Percentiles rank a stretch among this genome's conserved stretches.
Evolutionary conservation across 1,140 invertebrate species (phyloP).

Genomic region (Caenorhabditis remanei): DNA sequence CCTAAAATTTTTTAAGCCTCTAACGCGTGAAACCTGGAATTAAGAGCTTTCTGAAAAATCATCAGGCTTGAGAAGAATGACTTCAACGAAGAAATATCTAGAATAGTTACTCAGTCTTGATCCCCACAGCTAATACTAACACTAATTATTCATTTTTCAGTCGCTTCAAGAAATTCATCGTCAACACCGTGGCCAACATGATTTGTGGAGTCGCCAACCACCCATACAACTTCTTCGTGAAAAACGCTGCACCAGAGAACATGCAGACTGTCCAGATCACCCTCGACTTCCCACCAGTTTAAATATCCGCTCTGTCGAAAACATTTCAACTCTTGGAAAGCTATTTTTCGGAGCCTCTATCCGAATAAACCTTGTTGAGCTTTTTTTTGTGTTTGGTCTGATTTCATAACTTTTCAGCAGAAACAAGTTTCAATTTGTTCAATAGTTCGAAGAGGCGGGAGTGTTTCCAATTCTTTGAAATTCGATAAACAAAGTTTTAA

Average conservation of each 20-base stretch:
- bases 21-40: no score
- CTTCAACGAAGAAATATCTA: no score
- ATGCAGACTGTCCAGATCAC: conserved; percentile 9
- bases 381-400: neutral
- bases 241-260: neutral
- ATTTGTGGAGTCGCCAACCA: neutral
- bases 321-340: no score
- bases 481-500: neutral
- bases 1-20: no score
- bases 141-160: neutral
- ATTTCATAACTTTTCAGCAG: neutral
- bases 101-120: no score
- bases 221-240: neutral
- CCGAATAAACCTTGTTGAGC: no score
- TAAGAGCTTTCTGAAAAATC: no score
- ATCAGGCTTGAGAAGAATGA: no score
- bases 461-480: neutral
- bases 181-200: neutral
- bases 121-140: neutral
- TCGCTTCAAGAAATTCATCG: conserved; percentile 1
- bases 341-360: no score
- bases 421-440: neutral
- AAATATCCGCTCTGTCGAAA: neutral
- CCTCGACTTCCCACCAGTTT: conserved; percentile 20
- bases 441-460: neutral